phyloP scores from a whole-genome alignment of 2,797 vertebrate species.

The Chromobotia macracanthus region DNA sequence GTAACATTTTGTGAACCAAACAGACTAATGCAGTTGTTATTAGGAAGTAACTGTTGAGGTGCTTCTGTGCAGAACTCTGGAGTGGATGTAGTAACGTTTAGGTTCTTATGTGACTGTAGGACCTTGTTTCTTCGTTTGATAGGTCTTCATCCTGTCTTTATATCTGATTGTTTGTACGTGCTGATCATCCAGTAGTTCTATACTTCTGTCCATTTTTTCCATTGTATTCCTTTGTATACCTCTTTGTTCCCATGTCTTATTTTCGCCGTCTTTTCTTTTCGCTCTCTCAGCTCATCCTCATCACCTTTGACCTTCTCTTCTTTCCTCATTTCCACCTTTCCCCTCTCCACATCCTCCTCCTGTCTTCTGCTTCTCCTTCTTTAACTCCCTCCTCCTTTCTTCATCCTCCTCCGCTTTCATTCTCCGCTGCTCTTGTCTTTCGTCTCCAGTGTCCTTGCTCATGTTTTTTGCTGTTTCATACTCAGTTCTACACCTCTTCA shows the following conservation, averaged over 20 bases:
- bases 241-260: conserved; percentile 1
- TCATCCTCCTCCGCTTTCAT: no score
- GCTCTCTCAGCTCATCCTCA: not conserved
- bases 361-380: conserved; percentile 2
- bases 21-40: not conserved
- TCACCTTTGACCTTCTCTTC: conserved; percentile 2
- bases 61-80: not conserved
- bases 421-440: no score
- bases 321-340: not conserved
- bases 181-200: conserved; percentile 5
- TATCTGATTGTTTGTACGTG: not conserved
- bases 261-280: conserved; percentile 3
- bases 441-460: conserved; percentile 61
- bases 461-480: conserved; percentile 74
- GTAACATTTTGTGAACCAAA: not conserved
- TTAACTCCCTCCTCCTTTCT: not conserved
- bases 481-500: conserved; percentile 61
- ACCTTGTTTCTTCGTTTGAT: conserved; percentile 11
- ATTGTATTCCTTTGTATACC: not conserved
- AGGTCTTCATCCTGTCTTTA: conserved; percentile 2
- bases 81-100: not conserved
- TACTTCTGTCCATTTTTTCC: conserved; percentile 31
- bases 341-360: not conserved
- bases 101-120: conserved; percentile 6
- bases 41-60: not conserved